A percentile compares a stretch with the other conserved stretches of the same genome.
Conservation (phyloP, 1,140 invertebrate species). For the Saccostrea echinata region DNA sequence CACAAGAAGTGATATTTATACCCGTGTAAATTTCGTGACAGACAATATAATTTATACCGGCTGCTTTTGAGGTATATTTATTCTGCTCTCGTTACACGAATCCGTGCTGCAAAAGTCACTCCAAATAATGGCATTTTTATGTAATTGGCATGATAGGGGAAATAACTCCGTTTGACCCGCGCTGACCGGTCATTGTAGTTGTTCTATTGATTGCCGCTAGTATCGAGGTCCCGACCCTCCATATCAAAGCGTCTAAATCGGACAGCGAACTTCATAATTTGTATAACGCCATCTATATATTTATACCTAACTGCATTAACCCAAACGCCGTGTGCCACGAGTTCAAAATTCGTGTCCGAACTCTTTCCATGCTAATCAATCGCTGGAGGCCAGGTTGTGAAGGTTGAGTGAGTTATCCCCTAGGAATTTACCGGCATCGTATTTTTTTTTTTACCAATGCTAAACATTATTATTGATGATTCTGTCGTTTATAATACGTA, state of each 20-base stretch:
- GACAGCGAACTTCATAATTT: conserved; percentile 35
- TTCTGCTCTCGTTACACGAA: not conserved
- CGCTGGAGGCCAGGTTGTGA: not conserved
- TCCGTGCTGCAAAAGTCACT: not conserved
- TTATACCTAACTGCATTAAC: conserved; percentile 20
- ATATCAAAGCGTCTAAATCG: conserved; percentile 29
- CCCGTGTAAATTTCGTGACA: no score
- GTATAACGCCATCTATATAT: conserved; percentile 14
- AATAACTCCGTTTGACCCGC: conserved; percentile 31
- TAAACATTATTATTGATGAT: no score
- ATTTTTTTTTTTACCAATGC: no score
- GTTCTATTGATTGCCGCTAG: conserved; percentile 25
- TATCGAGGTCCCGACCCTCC: conserved; percentile 18
- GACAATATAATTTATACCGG: no score
- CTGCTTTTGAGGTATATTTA: not conserved
- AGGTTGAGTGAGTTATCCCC: not conserved
- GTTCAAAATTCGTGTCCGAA: conserved; percentile 28
- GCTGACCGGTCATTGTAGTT: conserved; percentile 32
- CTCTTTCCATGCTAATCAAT: conserved; percentile 24
- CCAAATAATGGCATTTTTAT: conserved; percentile 32
- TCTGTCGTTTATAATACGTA: no score
- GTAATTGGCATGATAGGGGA: conserved; percentile 38
- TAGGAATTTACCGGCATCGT: no score
- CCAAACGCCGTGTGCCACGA: not conserved
- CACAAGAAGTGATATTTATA: no score